Evolutionary conservation across 2,888 invertebrate species (phyloP).

Genomic region (Lycophotia porphyrea): DNA sequence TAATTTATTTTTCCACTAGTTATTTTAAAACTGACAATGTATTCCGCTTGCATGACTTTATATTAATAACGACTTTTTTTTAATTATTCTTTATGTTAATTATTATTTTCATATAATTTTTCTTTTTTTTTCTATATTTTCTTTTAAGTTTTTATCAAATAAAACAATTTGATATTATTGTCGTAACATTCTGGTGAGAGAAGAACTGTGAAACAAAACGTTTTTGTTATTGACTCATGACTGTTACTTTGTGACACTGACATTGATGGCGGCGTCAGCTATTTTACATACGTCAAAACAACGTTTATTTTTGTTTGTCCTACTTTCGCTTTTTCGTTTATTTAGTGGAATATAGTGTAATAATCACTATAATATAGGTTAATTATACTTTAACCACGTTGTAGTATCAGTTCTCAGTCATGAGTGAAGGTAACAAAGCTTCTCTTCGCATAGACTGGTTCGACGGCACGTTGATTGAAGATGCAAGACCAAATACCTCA

Average conservation of each 20-base stretch:
- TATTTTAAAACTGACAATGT: neutral
- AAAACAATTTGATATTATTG: neutral
- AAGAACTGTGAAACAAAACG: conserved; percentile 37
- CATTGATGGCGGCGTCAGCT: conserved; percentile 46
- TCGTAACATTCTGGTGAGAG: neutral
- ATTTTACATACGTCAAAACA: conserved; percentile 40
- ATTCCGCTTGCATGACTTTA: neutral
- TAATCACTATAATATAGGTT: conserved; percentile 14
- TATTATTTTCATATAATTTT: no score
- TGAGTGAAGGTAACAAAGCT: conserved; percentile 78
- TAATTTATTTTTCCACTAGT: neutral
- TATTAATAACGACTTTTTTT: no score
- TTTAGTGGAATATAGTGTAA: conserved; percentile 28
- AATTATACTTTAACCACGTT: conserved; percentile 12
- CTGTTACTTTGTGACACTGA: conserved; percentile 33
- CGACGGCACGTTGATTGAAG: conserved; percentile 85
- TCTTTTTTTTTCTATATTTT: no score
- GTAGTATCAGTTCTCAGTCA: conserved; percentile 57
- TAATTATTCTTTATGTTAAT: no score
- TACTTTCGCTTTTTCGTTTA: conserved; percentile 46
- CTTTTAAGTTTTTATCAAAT: neutral
- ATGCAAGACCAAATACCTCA: conserved; percentile 66
- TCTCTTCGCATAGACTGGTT: conserved; percentile 88
- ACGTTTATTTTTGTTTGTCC: conserved; percentile 55
- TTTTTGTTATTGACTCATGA: conserved; percentile 7